Conservation (phyloP, 2,113 vertebrate species). For the Rallus limicola region DNA sequence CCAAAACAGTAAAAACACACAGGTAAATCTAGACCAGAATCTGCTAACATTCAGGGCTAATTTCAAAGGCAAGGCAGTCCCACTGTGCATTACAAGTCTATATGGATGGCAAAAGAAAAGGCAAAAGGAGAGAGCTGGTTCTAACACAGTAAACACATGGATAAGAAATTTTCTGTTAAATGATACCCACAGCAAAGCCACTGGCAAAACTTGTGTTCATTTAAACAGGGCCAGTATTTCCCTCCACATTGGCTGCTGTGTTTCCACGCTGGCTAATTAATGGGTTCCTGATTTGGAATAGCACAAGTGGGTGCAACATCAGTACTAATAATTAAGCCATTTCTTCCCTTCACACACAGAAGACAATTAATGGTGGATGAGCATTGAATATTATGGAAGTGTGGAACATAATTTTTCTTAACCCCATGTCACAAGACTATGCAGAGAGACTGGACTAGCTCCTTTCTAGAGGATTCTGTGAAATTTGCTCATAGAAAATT, state of each 20-base stretch:
- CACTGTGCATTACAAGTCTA: background rate
- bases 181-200: background rate
- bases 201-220: background rate
- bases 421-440: accelerated
- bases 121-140: background rate
- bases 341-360: background rate
- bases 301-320: background rate
- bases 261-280: background rate
- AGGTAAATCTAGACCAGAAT: background rate
- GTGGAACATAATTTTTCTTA: background rate
- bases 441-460: background rate
- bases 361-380: background rate
- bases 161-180: background rate
- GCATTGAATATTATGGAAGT: background rate
- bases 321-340: background rate
- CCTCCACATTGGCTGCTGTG: background rate
- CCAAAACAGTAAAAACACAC: background rate
- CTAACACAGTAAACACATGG: background rate
- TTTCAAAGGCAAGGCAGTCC: background rate
- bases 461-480: background rate
- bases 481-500: background rate
- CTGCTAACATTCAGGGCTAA: background rate
- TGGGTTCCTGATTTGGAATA: background rate
- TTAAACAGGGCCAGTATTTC: background rate
- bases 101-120: background rate